These are phyloP conservation scores for Tiliacea citrago DNA, from an alignment of 2,888 invertebrate species.

Conservation along the genomic window DNA sequence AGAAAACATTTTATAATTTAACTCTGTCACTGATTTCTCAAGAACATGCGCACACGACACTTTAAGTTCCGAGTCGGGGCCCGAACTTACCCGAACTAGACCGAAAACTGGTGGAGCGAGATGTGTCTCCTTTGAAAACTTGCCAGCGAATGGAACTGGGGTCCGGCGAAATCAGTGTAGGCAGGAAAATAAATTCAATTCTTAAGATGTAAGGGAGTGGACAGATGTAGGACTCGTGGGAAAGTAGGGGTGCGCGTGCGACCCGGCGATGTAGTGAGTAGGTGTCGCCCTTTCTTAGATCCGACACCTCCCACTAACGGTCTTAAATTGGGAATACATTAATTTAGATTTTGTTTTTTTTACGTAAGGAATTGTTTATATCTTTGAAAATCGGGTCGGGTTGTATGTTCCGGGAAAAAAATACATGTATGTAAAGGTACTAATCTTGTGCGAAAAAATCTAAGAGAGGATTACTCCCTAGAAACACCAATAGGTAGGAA, in stretches of 20 bases:
- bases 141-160: conserved; percentile 42
- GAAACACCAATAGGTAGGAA: too few species aligned
- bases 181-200: conserved; percentile 35
- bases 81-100: conserved; percentile 38
- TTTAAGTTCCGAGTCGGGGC: conserved; percentile 8
- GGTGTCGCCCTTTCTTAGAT: conserved; percentile 51
- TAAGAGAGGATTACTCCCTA: too few species aligned
- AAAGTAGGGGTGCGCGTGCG: conserved; percentile 51
- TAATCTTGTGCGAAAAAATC: not conserved
- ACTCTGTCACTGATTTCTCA: conserved; percentile 17
- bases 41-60: conserved; percentile 48
- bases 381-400: not conserved
- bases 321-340: not conserved
- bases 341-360: not conserved
- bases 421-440: not conserved
- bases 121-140: conserved; percentile 37
- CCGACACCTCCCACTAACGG: conserved; percentile 45
- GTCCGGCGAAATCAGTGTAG: conserved; percentile 51
- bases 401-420: not conserved
- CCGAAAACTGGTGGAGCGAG: conserved; percentile 33
- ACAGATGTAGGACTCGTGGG: conserved; percentile 60
- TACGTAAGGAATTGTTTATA: not conserved
- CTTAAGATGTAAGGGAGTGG: conserved; percentile 59
- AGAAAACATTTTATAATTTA: conserved; percentile 38
- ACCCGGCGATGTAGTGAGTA: conserved; percentile 18